Evolutionary conservation across 2,888 invertebrate genomes (phyloP).

Genomic region (Patella caerulea): DNA sequence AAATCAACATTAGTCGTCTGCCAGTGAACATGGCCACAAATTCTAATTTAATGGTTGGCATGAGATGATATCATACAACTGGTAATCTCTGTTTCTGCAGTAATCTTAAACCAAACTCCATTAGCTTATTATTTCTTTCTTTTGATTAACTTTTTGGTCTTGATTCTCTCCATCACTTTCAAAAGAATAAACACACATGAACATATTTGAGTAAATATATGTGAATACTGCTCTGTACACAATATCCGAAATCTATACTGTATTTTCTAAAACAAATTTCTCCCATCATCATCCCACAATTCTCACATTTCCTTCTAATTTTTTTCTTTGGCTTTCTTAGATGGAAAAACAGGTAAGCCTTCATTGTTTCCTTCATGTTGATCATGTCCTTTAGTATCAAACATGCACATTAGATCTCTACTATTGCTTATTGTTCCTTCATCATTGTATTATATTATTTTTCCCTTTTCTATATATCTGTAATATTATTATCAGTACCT

Average conservation of each 20-base stretch:
- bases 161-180: neutral
- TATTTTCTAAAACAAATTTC: too few relatives aligned
- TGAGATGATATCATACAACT: neutral
- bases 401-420: neutral
- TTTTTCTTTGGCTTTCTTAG: slow-evolving; percentile 2
- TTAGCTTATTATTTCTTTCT: neutral
- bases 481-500: neutral
- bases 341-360: slow-evolving; percentile 7
- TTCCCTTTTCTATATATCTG: neutral
- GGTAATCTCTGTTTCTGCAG: slow-evolving; percentile 5
- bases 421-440: slow-evolving; percentile 7
- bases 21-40: neutral
- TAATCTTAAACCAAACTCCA: neutral
- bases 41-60: slow-evolving; percentile 5
- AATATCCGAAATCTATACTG: too few relatives aligned
- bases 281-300: neutral
- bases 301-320: neutral
- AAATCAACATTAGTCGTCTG: slow-evolving; percentile 6
- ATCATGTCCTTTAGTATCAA: too few relatives aligned
- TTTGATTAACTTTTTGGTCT: slow-evolving; percentile 3
- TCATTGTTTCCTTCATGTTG: too few relatives aligned
- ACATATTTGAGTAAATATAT: too few relatives aligned
- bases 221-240: too few relatives aligned
- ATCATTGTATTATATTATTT: neutral
- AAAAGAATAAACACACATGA: too few relatives aligned